Conservation (phyloP, 2,797 vertebrate genomes). For the Phoxinus dragarum region DNA sequence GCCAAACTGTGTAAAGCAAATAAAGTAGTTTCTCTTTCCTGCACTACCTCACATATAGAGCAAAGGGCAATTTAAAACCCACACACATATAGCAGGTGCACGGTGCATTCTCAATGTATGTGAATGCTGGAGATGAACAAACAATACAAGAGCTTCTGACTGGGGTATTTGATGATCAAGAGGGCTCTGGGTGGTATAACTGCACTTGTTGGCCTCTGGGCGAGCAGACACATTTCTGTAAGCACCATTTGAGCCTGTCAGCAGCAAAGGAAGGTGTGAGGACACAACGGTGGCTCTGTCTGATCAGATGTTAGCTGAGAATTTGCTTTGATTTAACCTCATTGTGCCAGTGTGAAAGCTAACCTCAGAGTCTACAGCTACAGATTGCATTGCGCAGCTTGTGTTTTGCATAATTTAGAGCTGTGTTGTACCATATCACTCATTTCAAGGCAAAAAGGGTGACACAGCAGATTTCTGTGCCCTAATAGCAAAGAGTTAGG, state of each 20-base stretch:
- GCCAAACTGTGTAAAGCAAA: constrained; percentile 28
- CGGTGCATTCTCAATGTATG: neutral
- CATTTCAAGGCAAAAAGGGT: constrained; percentile 12
- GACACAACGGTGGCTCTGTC: constrained; percentile 9
- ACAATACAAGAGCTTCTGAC: neutral
- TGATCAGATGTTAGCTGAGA: constrained; percentile 27
- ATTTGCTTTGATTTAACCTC: constrained; percentile 24
- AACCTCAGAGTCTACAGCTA: constrained; percentile 9
- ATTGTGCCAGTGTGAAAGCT: neutral
- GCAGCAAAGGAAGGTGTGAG: constrained; percentile 26
- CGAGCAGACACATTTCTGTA: constrained; percentile 17
- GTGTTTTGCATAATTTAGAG: constrained; percentile 11
- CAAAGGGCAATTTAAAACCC: constrained; percentile 2
- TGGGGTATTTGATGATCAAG: neutral
- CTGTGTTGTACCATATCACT: neutral
- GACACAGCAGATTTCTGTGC: neutral
- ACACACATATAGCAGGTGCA: constrained; percentile 30
- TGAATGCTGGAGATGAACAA: neutral
- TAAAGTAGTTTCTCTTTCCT: constrained; percentile 12
- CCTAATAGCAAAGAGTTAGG: neutral
- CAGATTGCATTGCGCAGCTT: neutral
- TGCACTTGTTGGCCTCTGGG: constrained; percentile 19
- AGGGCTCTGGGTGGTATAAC: constrained; percentile 19
- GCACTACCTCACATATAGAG: neutral
- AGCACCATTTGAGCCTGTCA: constrained; percentile 45